Evolutionary conservation across 2,113 vertebrate species (phyloP).

Genomic region (Cebidichthys violaceus): DNA sequence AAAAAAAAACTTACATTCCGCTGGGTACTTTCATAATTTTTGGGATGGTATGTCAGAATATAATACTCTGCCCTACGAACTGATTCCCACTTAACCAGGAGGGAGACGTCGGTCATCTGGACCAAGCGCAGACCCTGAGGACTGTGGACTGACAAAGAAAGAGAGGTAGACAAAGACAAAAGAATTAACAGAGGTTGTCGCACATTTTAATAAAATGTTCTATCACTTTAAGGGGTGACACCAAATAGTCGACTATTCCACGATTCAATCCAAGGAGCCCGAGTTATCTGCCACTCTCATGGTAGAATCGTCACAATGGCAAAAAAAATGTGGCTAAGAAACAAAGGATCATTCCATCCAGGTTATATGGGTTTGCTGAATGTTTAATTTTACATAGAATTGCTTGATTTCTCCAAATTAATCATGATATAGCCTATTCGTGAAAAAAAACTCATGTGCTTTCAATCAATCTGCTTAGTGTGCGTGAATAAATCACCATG

Average conservation of each 20-base stretch:
- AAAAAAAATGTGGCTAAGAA: background rate
- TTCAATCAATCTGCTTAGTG: background rate
- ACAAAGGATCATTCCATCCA: background rate
- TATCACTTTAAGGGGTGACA: background rate
- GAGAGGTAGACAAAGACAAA: background rate
- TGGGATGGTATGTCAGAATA: slow-evolving; percentile 85
- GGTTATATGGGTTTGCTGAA: background rate
- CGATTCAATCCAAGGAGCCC: background rate
- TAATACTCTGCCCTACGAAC: slow-evolving; percentile 86
- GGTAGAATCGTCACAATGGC: background rate
- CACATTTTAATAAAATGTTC: slow-evolving; percentile 1
- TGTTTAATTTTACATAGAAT: background rate
- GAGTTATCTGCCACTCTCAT: background rate
- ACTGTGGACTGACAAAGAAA: slow-evolving; percentile 77
- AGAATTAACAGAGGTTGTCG: background rate
- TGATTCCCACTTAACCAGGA: slow-evolving; percentile 88
- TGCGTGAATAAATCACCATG: background rate
- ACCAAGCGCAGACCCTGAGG: slow-evolving; percentile 86
- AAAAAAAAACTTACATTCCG: slow-evolving; percentile 68
- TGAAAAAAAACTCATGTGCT: background rate
- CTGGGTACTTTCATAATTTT: slow-evolving; percentile 69
- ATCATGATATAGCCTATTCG: background rate
- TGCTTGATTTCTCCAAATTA: background rate
- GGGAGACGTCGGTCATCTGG: slow-evolving; percentile 83
- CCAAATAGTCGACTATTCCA: background rate